phyloP scores from a whole-genome alignment of 1,140 invertebrate genomes.

The Anthonomus grandis region DNA sequence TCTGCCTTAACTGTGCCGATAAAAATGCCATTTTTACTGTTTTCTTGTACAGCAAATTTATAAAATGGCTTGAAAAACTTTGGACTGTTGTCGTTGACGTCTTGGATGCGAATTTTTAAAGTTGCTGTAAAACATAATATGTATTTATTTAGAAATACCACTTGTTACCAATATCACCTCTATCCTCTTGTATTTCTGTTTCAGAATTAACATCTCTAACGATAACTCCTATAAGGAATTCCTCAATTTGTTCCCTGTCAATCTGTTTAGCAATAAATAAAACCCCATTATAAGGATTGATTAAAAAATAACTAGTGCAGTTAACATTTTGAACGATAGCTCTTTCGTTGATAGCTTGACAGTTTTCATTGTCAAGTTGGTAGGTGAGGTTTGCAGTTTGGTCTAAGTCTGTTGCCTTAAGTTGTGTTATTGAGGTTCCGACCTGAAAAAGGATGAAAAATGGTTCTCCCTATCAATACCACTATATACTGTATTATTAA shows the following conservation, averaged over 20 bases:
- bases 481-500: too few relatives aligned
- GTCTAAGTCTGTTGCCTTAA: conserved; percentile 77
- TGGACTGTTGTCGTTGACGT: conserved; percentile 91
- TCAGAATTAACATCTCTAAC: conserved; percentile 84
- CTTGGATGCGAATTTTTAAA: conserved; percentile 73
- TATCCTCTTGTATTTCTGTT: conserved; percentile 65
- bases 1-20: conserved; percentile 80
- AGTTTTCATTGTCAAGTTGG: conserved; percentile 64
- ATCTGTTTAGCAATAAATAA: conserved; percentile 63
- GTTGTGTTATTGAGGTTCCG: conserved; percentile 63
- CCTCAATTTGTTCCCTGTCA: conserved; percentile 82
- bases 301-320: conserved; percentile 64
- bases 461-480: too few relatives aligned
- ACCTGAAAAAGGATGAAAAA: conserved; percentile 53
- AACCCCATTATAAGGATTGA: conserved; percentile 72
- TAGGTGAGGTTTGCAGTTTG: conserved; percentile 72
- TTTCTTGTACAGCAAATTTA: conserved; percentile 77
- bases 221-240: conserved; percentile 67
- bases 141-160: background rate
- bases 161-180: conserved; percentile 51
- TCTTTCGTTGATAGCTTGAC: conserved; percentile 78
- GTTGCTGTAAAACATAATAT: conserved; percentile 51
- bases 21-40: conserved; percentile 79
- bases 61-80: conserved; percentile 77
- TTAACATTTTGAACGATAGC: conserved; percentile 72